Evolutionary conservation across 2,888 invertebrate genomes (phyloP).

Genomic region (Alloplasta piceator): DNA sequence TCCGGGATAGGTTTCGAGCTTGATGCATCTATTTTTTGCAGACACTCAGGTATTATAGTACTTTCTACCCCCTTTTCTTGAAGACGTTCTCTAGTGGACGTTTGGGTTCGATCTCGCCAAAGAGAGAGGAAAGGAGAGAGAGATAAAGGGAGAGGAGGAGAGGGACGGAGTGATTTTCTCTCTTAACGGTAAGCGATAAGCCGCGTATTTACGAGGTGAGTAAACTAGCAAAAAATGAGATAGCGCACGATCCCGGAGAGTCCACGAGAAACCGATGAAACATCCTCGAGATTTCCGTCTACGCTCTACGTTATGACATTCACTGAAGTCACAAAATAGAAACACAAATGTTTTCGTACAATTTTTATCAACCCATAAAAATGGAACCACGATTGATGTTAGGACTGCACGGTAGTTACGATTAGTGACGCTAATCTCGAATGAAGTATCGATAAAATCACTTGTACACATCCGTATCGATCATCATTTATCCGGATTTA

Average conservation of each 20-base stretch:
- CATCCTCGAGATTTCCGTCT: neutral
- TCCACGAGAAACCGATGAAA: conserved; percentile 29
- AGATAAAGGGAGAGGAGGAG: neutral
- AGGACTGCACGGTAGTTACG: too few species aligned
- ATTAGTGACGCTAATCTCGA: too few species aligned
- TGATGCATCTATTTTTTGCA: neutral
- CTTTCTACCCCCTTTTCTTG: neutral
- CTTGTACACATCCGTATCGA: neutral
- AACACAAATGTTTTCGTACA: neutral
- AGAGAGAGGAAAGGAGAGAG: neutral
- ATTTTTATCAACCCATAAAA: too few species aligned
- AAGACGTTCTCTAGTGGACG: conserved; percentile 13
- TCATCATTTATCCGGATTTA: neutral
- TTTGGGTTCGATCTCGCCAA: neutral
- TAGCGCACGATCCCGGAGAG: conserved; percentile 51
- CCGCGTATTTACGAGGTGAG: conserved; percentile 53
- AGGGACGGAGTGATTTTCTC: conserved; percentile 6
- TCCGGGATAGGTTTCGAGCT: neutral
- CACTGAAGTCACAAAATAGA: neutral
- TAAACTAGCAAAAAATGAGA: conserved; percentile 55
- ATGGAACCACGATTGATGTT: too few species aligned
- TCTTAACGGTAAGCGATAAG: conserved; percentile 51
- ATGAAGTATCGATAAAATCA: neutral
- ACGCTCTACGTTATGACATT: too few species aligned
- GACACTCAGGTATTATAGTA: neutral